These are phyloP conservation scores for Drosophila planitibia DNA, from an alignment of 2,888 invertebrate genomes.

Conservation along the genomic window DNA sequence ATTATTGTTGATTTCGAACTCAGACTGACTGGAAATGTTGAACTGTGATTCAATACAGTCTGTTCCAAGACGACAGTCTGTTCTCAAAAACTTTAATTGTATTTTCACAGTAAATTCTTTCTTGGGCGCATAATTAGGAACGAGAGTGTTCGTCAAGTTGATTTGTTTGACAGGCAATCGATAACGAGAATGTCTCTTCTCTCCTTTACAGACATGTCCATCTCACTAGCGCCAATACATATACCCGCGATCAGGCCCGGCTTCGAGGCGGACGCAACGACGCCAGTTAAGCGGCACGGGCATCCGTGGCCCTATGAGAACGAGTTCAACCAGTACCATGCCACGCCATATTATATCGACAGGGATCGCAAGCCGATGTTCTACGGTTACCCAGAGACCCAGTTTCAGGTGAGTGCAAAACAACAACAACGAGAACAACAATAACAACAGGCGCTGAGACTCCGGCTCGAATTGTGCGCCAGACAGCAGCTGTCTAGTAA, in stretches of 20 bases:
- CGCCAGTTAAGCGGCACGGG: constrained; percentile 85
- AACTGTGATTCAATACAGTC: not conserved
- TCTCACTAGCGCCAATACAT: constrained; percentile 90
- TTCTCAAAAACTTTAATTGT: not conserved
- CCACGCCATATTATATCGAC: constrained; percentile 85
- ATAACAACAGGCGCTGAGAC: not conserved
- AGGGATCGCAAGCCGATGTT: constrained; percentile 85
- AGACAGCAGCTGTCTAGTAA: constrained; percentile 53
- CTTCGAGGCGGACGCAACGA: constrained; percentile 86
- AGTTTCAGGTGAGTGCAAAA: constrained; percentile 84
- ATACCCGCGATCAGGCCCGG: constrained; percentile 93
- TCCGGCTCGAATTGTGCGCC: constrained; percentile 22
- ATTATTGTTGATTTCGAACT: not conserved
- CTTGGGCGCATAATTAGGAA: not conserved
- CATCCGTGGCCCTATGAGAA: constrained; percentile 85
- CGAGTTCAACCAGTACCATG: constrained; percentile 85
- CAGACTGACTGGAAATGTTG: not conserved
- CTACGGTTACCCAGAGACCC: constrained; percentile 85
- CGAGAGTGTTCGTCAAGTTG: not conserved
- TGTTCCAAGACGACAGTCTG: not conserved
- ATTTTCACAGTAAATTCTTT: not conserved
- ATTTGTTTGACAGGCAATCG: constrained; percentile 9
- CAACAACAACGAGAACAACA: constrained; percentile 21
- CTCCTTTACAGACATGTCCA: constrained; percentile 87
- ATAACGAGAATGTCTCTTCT: constrained; percentile 7